Base-by-base conservation (phyloP, 2,888 invertebrate genomes). In the Tetanocera ferruginea region DNA sequence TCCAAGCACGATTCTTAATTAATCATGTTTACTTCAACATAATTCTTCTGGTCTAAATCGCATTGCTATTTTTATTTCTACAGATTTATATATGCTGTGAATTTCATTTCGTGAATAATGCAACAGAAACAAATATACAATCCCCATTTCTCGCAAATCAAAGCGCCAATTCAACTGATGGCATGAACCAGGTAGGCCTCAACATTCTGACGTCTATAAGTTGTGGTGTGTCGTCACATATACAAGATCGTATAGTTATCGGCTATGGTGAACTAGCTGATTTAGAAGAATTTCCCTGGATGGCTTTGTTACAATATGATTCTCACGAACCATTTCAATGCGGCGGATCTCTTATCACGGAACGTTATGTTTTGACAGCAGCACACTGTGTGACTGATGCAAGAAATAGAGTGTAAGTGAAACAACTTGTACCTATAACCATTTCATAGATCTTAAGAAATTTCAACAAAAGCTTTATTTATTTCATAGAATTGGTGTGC, bases 281-380 rank as follows among this genome's bases (percentile, higher is more conserved):
- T 0, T 86, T 94, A 4, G 92, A 91, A 57, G 93, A 95, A 82
- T 94, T 92, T 88, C 95, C 95, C 0, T 95, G 95, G 95, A 93
- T 95, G 94, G 94, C 93, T 0, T 89, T 95, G 2, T 86, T 95
- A n/a, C 91, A 92, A 1, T 95, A 94, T 81, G 49, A 76, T 25
- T 31, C 73, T 5, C 31, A 76, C 0, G 83, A 83, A 1, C 78
- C 83, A 5, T 87, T 91, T 86, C 89, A 88, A 28, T 89, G 89
- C 77, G 89, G 86, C n/a, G 89, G 88, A 25, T 84, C 87, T 17
- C 76, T 89, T 73, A 89, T 89, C 69, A 82, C 83, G 14, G 82
- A 85, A 64, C 83, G 84, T 43, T 88, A 85, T 75, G 83, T 89
- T 31, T 76, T 89, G 14, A 89, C 89, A 1, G 89, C 89, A 4